These are phyloP conservation scores for Campylomormyrus numenius DNA, from an alignment of 2,113 vertebrate genomes.

Conservation along the genomic window DNA sequence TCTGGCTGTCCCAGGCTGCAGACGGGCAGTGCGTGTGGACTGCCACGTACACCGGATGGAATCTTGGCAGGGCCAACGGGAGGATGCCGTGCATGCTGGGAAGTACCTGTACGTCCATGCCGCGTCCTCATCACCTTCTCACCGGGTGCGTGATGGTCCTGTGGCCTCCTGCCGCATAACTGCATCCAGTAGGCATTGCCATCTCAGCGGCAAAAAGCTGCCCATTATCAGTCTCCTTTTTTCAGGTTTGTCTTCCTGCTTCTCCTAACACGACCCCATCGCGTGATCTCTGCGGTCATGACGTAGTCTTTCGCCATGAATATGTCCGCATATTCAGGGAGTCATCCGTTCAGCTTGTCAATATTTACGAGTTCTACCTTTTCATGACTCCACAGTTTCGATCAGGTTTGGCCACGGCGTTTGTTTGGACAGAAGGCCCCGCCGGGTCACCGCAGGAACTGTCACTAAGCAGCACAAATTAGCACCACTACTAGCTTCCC, in stretches of 20 bases:
- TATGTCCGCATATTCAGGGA: not conserved
- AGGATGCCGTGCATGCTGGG: not conserved
- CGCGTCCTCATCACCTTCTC: not conserved
- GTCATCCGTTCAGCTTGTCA: not conserved
- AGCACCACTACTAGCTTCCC: not conserved
- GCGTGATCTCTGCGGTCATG: not conserved
- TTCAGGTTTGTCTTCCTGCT: not conserved
- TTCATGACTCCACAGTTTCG: not conserved
- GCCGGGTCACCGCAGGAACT: not conserved
- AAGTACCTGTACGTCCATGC: not conserved
- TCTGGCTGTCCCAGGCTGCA: not conserved
- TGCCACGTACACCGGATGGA: slow-evolving; percentile 10
- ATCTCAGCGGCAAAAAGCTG: not conserved
- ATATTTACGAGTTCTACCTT: not conserved
- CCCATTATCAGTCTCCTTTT: not conserved
- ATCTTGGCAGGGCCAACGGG: not conserved
- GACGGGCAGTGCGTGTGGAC: not conserved
- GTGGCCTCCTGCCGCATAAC: not conserved
- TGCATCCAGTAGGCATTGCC: not conserved
- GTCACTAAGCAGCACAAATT: not conserved
- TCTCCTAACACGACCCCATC: not conserved
- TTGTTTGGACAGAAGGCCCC: not conserved
- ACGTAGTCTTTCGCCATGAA: not conserved
- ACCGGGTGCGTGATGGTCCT: not conserved
- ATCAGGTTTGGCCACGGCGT: not conserved